Conservation (phyloP, 2,797 vertebrate genomes). For the Peromyscus aztecus region DNA sequence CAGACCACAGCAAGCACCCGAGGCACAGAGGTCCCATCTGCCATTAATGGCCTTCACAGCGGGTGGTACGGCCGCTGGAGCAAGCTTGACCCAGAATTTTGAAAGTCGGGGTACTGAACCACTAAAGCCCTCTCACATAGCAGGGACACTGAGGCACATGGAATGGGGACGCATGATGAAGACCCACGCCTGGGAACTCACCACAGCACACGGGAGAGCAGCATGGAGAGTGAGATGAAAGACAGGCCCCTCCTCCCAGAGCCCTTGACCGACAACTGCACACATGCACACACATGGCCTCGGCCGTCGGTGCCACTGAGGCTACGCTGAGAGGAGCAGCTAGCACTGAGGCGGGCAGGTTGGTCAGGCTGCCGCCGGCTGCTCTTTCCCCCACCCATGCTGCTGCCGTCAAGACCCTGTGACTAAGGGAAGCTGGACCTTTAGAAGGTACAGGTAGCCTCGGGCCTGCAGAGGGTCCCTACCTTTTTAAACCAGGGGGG, state of each 20-base stretch:
- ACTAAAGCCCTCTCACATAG: neutral
- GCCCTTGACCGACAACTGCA: neutral
- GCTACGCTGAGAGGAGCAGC: rapidly evolving
- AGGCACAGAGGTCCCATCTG: neutral
- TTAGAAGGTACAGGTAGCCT: neutral
- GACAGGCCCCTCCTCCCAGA: neutral
- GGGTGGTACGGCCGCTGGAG: neutral
- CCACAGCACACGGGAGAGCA: neutral
- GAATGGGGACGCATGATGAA: neutral
- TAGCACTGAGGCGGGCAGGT: too few relatives aligned
- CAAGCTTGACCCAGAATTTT: neutral
- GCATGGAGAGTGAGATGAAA: neutral
- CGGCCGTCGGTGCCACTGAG: neutral
- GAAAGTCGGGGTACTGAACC: neutral
- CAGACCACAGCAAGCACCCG: neutral
- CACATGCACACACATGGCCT: too few relatives aligned
- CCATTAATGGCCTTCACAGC: neutral
- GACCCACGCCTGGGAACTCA: neutral
- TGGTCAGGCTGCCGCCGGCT: rapidly evolving
- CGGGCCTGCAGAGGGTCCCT: neutral
- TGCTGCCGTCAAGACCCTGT: neutral
- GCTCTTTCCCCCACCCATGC: neutral
- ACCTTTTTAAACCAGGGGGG: neutral
- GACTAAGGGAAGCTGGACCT: neutral
- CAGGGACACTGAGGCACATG: neutral